Base-by-base conservation (phyloP, 2,797 vertebrate genomes). In the Microctenopoma lineatum region DNA sequence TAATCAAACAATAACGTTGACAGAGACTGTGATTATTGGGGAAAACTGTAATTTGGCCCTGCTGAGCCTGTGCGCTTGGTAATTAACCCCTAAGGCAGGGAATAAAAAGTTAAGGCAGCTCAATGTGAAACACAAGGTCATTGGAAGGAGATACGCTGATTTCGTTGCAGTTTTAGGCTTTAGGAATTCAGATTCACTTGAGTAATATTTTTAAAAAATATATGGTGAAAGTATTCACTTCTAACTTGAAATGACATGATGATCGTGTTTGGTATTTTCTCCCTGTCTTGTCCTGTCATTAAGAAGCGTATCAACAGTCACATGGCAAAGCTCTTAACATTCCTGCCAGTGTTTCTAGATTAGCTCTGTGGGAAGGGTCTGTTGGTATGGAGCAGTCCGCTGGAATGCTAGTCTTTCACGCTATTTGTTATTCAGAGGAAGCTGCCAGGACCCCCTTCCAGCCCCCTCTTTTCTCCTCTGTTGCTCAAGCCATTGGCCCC, bases 351-450 rank as follows among this genome's bases (percentile, higher is more conserved):
- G 75, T 88, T 63, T 81, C 71, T 71, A 80, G 76, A 86, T 87
- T 70, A 76, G 81, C 54, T 0, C 77, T 29, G 64, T 83, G 70
- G 75, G 81, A 73, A 58, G 66, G 26, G 59, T 64, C 77, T 71
- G 79, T 92, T 85, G 81, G 73, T 85, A 90, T 90, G 87, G 85
- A 80, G 82, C 68, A 70, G 41, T 68, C 84, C 77, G 73, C 86
- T 89, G 90, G 90, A 92, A 92, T 92, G 91, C 87, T 87, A 91
- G 90, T 91, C 80, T 79, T 81, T 79, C 50, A 73, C 80, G 74
- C 81, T 83, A 54, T 86, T 86, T 84, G 66, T 76, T 79, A 87
- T 85, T 87, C 81, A 90, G 67, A 76, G 51, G 77, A 82, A 58
- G 26, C 57, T 61, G 26, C 59, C 51, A 54, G 34, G 39, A 60